Evolutionary conservation across 64 coral and sea anemone genomes (phyloP).

Genomic region (Montipora efflorescens): DNA sequence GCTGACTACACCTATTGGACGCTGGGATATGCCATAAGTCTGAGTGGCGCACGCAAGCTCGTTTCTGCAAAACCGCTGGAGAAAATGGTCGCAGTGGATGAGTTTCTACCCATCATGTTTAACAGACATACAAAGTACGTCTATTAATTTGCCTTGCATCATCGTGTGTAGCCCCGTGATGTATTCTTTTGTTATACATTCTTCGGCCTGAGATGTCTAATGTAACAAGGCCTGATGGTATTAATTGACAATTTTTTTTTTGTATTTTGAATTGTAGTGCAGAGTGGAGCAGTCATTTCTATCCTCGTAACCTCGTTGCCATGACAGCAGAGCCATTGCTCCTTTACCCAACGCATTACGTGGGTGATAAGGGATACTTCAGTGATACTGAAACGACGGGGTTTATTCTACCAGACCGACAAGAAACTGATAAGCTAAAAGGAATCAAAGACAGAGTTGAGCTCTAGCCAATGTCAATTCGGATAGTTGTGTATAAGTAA

Average conservation of each 20-base stretch:
- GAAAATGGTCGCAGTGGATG: constrained; percentile 89
- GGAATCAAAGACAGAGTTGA: constrained; percentile 21
- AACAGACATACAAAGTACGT: constrained; percentile 95
- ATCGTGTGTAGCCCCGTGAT: no score
- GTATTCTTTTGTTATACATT: no score
- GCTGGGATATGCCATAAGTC: constrained; percentile 82
- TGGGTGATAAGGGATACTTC: constrained; percentile 95
- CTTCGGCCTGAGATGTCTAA: no score
- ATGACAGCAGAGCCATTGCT: constrained; percentile 90
- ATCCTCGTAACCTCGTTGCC: constrained; percentile 92
- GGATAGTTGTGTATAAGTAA: background rate
- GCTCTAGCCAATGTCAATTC: background rate
- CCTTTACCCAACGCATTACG: constrained; percentile 93
- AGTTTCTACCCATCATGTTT: constrained; percentile 98
- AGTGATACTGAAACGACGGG: constrained; percentile 94
- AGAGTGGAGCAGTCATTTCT: constrained; percentile 85
- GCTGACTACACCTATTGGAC: constrained; percentile 94
- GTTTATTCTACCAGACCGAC: constrained; percentile 76
- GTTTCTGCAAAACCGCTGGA: constrained; percentile 86
- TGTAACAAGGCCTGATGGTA: no score
- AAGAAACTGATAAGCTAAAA: background rate
- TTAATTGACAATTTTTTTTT: no score
- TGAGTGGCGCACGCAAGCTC: constrained; percentile 85
- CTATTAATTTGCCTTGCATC: no score
- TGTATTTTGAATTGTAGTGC: constrained; percentile 46